Base-by-base conservation (phyloP, 2,113 vertebrate genomes). In the Rhea americana region DNA sequence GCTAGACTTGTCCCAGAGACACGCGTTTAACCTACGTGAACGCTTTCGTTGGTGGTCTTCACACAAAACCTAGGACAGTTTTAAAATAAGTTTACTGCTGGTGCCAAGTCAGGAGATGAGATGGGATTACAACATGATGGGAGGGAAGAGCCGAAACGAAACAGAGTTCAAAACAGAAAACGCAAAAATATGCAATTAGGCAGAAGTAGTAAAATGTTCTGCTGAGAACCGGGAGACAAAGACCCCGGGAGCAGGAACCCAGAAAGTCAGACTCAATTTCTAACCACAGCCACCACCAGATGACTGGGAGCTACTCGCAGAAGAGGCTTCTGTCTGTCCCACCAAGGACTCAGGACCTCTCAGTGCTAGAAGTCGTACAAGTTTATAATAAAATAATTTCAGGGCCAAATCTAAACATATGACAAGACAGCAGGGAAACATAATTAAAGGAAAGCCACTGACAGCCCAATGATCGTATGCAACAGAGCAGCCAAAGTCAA, bases 401-500 rank as follows among this genome's bases (percentile, higher is more conserved):
- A 30, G 28, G 62, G 78, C 73, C 74, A 72, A 84, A 56, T n/a
- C 63, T 20, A 75, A 87, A 74, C 89, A 83, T 84, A 63, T 17
- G 91, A 95, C 19, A 47, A 76, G 91, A 87, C 85, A 95, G 91
- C 85, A 84, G 82, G 68, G 82, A 75, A 66, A 72, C 79, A 62
- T 77, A 83, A 93, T 89, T 74, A 91, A 80, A 86, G 43, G 74
- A 48, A 79, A 88, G 70, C 26, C 61, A 70, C 66, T 55, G 91
- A 83, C 72, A 91, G 68, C 68, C 74, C 78, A 83, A 74, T 47
- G 85, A 80, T 83, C 2, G 1, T 13, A 80, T 18, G 73, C 41
- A 41, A 66, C 24, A 41, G 47, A 82, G 39, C 73, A 56, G 83
- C 35, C 74, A 84, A 76, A 83, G 92, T 94, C 93, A 92, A 92